A percentile compares a stretch with the other conserved stretches of the same genome.
phyloP scores from a whole-genome alignment of 2,113 vertebrate species.

The Suricata suricatta region DNA sequence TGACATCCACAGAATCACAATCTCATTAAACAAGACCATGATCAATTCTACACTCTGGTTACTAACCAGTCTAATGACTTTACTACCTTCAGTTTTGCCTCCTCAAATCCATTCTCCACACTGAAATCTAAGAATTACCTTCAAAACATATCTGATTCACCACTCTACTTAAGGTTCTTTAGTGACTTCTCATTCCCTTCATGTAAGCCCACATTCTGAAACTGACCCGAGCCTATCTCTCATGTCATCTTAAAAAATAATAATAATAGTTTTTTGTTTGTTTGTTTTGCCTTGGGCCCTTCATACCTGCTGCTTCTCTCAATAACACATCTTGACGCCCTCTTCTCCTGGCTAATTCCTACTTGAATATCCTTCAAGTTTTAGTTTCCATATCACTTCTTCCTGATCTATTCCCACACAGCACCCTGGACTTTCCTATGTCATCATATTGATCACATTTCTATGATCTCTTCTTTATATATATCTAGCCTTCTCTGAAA shows the following conservation, averaged over 20 bases:
- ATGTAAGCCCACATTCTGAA: background rate
- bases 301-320: background rate
- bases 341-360: background rate
- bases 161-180: background rate
- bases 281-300: background rate
- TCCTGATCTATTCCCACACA: background rate
- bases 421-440: background rate
- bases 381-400: background rate
- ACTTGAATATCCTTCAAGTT: background rate
- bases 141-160: background rate
- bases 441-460: background rate
- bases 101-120: background rate
- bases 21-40: background rate
- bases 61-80: conserved; percentile 4
- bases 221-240: background rate
- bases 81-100: background rate
- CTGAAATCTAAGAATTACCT: background rate
- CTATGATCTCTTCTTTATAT: background rate
- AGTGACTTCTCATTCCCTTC: background rate
- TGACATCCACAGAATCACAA: background rate
- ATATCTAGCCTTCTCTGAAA: background rate
- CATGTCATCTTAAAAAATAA: background rate
- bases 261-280: background rate
- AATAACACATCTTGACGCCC: background rate
- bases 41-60: background rate